Evolutionary conservation across 2,113 vertebrate species (phyloP).

Genomic region (Glareola pratincola): DNA sequence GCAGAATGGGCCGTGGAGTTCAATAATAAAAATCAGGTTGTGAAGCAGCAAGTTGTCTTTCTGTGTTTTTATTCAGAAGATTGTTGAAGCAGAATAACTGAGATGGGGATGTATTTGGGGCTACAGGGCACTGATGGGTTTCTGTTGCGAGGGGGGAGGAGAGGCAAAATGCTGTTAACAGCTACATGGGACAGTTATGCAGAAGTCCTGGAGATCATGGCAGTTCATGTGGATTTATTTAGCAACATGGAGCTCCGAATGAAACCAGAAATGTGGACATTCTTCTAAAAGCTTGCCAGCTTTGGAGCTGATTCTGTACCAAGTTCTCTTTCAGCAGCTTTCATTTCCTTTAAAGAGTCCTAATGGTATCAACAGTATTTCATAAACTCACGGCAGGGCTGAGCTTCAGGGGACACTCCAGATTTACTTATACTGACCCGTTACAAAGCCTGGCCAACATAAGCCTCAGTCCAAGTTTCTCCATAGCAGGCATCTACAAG

Average conservation of each 20-base stretch:
- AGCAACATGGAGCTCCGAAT: background rate
- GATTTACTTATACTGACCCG: accelerated
- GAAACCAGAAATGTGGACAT: background rate
- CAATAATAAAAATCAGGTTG: background rate
- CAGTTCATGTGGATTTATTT: background rate
- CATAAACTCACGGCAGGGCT: background rate
- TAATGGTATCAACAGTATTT: background rate
- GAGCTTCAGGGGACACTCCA: no score
- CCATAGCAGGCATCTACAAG: background rate
- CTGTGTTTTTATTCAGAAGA: background rate
- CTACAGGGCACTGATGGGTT: background rate
- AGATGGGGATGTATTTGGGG: background rate
- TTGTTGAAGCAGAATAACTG: background rate
- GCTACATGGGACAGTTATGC: background rate
- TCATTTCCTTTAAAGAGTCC: background rate
- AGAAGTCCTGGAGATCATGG: background rate
- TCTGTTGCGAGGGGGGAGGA: accelerated
- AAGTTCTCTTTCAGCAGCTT: background rate
- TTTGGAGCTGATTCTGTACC: background rate
- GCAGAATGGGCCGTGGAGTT: background rate
- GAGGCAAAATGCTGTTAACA: background rate
- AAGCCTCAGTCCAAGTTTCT: background rate
- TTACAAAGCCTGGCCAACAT: background rate
- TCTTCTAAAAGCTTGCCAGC: background rate
- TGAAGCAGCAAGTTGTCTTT: background rate